phyloP scores from a whole-genome alignment of 2,888 invertebrate species.

The Phyllotreta striolata region DNA sequence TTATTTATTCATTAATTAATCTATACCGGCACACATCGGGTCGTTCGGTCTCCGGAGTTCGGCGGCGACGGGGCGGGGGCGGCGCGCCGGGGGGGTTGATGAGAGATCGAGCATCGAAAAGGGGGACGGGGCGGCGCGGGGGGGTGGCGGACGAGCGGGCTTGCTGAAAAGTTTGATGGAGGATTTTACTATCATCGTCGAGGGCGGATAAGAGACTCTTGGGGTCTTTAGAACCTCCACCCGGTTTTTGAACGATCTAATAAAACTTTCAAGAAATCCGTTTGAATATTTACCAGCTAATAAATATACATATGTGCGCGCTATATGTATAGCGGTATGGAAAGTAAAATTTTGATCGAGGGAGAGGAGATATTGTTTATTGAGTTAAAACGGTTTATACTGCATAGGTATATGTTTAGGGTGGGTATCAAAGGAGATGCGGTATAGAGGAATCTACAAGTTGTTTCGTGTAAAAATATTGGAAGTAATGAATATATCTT shows the following conservation, averaged over 20 bases:
- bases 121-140: constrained; percentile 14
- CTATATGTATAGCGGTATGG: too few relatives aligned
- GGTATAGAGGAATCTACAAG: too few relatives aligned
- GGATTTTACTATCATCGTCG: constrained; percentile 24
- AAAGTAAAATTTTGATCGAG: too few relatives aligned
- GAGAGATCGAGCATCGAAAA: too few relatives aligned
- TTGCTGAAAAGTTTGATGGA: constrained; percentile 23
- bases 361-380: too few relatives aligned
- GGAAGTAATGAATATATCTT: too few relatives aligned
- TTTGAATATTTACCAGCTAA: constrained; percentile 4
- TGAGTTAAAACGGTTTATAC: too few relatives aligned
- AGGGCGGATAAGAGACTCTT: constrained; percentile 17
- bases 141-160: constrained; percentile 3
- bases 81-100: background rate
- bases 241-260: constrained; percentile 7
- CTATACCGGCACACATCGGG: constrained; percentile 51
- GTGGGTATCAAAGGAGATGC: too few relatives aligned
- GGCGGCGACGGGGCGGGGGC: constrained; percentile 19
- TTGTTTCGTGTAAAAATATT: too few relatives aligned
- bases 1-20: constrained; percentile 64
- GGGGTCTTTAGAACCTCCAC: constrained; percentile 7
- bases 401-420: too few relatives aligned
- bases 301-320: constrained; percentile 3
- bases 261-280: constrained; percentile 14
- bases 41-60: constrained; percentile 30